Evolutionary conservation across 1,140 invertebrate genomes (phyloP).

Genomic region (Hylaeus anthracinus): DNA sequence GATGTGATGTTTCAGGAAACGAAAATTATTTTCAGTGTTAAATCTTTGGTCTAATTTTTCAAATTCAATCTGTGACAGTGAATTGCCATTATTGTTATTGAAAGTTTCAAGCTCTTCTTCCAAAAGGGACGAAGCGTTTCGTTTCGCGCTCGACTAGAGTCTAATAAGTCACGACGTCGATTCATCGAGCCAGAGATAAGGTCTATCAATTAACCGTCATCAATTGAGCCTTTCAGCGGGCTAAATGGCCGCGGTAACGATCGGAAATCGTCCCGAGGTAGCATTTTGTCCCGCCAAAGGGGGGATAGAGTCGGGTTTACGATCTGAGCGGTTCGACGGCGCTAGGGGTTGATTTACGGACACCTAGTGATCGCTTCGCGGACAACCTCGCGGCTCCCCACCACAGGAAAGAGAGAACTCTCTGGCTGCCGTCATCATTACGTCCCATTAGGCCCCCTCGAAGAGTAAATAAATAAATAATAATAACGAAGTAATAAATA

Average conservation of each 20-base stretch:
- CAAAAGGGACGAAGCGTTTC: neutral
- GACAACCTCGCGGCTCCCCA: neutral
- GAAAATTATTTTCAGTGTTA: too few species aligned
- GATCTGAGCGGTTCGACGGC: neutral
- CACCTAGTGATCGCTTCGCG: slow-evolving; percentile 25
- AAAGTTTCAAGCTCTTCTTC: too few species aligned
- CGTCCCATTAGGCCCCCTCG: slow-evolving; percentile 44
- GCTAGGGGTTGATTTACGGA: slow-evolving; percentile 57
- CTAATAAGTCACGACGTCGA: slow-evolving; percentile 4
- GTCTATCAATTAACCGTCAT: slow-evolving; percentile 20
- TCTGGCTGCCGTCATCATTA: slow-evolving; percentile 45
- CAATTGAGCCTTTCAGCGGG: neutral
- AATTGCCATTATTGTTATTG: too few species aligned
- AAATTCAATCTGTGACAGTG: too few species aligned
- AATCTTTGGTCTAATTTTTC: too few species aligned
- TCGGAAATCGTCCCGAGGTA: neutral
- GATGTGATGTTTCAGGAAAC: too few species aligned
- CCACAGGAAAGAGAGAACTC: slow-evolving; percentile 2
- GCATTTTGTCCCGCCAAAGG: neutral
- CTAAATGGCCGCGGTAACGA: slow-evolving; percentile 19
- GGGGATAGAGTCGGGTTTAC: slow-evolving; percentile 7
- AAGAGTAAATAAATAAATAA: slow-evolving; percentile 63
- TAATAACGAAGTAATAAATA: slow-evolving; percentile 65
- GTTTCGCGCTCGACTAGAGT: neutral
- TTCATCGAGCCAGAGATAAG: neutral